These are phyloP conservation scores for Athene cunicularia DNA, from an alignment of 2,113 vertebrate species.

Conservation along the genomic window DNA sequence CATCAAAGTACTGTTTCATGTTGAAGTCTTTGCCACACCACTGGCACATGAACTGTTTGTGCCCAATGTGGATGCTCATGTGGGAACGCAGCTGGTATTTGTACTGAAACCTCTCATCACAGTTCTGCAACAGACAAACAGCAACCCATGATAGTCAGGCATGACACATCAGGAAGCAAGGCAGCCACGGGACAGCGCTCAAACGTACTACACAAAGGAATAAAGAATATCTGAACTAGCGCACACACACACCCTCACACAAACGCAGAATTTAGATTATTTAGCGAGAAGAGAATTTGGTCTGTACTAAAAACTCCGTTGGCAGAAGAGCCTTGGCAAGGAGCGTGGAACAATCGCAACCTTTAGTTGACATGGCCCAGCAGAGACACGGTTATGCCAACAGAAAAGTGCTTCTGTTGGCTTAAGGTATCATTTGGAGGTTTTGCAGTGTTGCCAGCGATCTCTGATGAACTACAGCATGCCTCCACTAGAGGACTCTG, in stretches of 20 bases:
- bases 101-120: conserved; percentile 93
- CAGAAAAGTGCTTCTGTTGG: background rate
- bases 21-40: conserved; percentile 99
- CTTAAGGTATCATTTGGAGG: background rate
- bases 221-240: background rate
- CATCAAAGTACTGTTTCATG: conserved; percentile 99
- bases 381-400: background rate
- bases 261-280: background rate
- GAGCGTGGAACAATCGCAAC: background rate
- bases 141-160: background rate
- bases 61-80: conserved; percentile 98
- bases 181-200: background rate
- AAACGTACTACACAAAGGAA: background rate
- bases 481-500: conserved; percentile 52
- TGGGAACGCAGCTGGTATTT: conserved; percentile 98
- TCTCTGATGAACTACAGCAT: background rate
- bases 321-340: background rate
- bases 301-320: background rate
- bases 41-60: conserved; percentile 99
- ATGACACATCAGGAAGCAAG: background rate
- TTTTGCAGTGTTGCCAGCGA: background rate
- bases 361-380: background rate
- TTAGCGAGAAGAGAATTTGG: fast-evolving
- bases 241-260: background rate
- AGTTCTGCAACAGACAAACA: conserved; percentile 79